Evolutionary conservation across 2,888 invertebrate species (phyloP).

Genomic region (Drosophila formosana): DNA sequence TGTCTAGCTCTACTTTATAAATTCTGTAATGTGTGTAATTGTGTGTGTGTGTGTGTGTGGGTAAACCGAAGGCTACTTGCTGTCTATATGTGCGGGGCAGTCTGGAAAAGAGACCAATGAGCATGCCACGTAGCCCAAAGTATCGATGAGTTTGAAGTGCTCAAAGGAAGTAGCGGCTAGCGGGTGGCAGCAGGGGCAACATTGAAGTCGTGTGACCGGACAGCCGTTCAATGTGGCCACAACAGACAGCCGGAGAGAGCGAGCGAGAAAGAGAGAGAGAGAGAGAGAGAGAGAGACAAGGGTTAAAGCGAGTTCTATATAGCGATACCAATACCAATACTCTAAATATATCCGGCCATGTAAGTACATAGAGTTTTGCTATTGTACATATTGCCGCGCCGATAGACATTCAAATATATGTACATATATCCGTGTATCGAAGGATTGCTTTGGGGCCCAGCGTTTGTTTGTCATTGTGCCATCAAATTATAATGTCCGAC

Average conservation of each 20-base stretch:
- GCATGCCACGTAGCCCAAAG: conserved; percentile 74
- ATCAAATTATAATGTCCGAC: conserved; percentile 80
- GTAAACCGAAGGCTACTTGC: conserved; percentile 46
- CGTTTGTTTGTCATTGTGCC: conserved; percentile 69
- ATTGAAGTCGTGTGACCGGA: conserved; percentile 69
- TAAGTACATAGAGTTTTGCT: conserved; percentile 5
- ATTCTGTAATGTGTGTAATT: background rate
- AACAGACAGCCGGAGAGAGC: conserved; percentile 28
- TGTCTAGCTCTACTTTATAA: conserved; percentile 32
- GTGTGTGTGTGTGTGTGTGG: conserved; percentile 10
- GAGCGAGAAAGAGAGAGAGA: too few relatives aligned
- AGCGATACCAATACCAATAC: conserved; percentile 14
- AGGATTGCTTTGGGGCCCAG: conserved; percentile 30
- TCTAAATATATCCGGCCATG: conserved; percentile 22
- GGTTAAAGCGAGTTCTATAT: conserved; percentile 47
- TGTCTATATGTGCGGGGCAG: conserved; percentile 33
- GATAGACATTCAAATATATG: conserved; percentile 9
- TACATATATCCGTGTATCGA: conserved; percentile 21
- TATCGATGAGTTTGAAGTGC: conserved; percentile 79
- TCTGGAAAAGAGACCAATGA: conserved; percentile 66
- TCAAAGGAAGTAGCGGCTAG: conserved; percentile 30
- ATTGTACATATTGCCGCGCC: conserved; percentile 6
- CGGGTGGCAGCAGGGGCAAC: background rate
- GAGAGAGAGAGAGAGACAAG: conserved; percentile 36
- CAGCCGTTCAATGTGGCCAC: conserved; percentile 69